Evolutionary conservation across 1,140 invertebrate genomes (phyloP), one percentile per base, ranked within the genome.

Genomic region (Eubasilissa regina): DNA sequence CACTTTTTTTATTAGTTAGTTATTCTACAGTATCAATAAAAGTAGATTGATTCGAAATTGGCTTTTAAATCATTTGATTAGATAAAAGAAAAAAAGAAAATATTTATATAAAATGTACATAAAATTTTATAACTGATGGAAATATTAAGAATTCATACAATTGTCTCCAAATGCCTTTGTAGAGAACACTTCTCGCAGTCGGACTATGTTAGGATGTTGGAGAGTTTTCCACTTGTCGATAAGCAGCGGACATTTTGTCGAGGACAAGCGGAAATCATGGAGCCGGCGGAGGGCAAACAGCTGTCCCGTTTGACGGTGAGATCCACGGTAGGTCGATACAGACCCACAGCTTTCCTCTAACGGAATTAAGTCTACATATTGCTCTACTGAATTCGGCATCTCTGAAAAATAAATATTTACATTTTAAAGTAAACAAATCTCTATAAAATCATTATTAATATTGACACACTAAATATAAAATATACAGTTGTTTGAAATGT

Each of bases 111-210:
- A 35, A 35, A 35, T 43, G 43, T 25, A 56, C 15, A 75, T 45
- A 77, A 76, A 84, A 35, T 35, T 35, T 35, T 35, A 35, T 35
- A 6, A 6, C 25, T 35, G 6, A 35, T 3, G 6, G 6, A 35
- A 3, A 35, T 35, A 35, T 35, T 35, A 6, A 35, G 1, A 35
- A 35, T 35, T 93, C 94, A 92, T 89, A 97, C 96, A 98, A 90
- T 96, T 95, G 91, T 99, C 98, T 84, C 95, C 95, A 89, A 99
- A 99, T 48, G 94, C 94, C 89, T 98, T 98, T 47, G 97, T 98
- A 11, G 96, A 97, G 88, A 99, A 99, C 74, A 97, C 95, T 88
- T 98, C 97, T 86, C 95, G 92, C 51, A 99, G 90, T 82, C 95
- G 93, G 55, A 98, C 96, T 79, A 99, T 92, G 91, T 98, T 98